phyloP scores from a whole-genome alignment of 2,113 vertebrate species.

The Varanus salvator region DNA sequence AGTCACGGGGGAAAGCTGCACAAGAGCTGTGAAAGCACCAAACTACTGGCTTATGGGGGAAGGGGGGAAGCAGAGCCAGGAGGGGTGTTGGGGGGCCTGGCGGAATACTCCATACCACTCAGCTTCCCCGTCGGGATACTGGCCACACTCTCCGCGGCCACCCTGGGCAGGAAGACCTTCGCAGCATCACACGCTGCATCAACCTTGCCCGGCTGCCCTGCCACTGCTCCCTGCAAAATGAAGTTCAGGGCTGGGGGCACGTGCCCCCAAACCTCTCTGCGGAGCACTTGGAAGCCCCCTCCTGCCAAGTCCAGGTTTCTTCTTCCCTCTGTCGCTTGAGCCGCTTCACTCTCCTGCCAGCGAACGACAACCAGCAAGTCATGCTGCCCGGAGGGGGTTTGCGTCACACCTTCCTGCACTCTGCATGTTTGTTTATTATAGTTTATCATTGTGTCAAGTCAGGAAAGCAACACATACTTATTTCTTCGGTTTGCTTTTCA shows the following conservation, averaged over 20 bases:
- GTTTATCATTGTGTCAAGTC: constrained; percentile 23
- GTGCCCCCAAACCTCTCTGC: neutral
- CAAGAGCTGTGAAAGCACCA: no score
- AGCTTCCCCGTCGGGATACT: neutral
- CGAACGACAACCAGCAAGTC: constrained; percentile 2
- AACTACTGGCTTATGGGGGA: neutral
- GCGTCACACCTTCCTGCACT: neutral
- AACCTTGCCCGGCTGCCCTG: neutral
- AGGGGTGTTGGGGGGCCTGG: neutral
- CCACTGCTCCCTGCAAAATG: neutral
- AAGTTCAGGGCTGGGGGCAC: neutral
- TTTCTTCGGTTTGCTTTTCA: constrained; percentile 28
- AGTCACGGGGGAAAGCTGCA: no score
- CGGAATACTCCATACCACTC: no score
- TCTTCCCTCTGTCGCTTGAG: neutral
- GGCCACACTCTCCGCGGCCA: neutral
- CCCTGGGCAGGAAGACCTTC: neutral
- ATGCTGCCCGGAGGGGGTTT: constrained; percentile 25
- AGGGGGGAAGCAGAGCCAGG: neutral
- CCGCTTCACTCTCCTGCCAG: neutral
- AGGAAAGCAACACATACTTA: constrained; percentile 22
- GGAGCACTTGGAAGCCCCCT: neutral
- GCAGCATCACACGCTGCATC: neutral
- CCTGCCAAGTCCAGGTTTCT: neutral
- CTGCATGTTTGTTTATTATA: constrained; percentile 38